Evolutionary conservation across 2,888 invertebrate species (phyloP).

Genomic region (Cerceris ruficornis): DNA sequence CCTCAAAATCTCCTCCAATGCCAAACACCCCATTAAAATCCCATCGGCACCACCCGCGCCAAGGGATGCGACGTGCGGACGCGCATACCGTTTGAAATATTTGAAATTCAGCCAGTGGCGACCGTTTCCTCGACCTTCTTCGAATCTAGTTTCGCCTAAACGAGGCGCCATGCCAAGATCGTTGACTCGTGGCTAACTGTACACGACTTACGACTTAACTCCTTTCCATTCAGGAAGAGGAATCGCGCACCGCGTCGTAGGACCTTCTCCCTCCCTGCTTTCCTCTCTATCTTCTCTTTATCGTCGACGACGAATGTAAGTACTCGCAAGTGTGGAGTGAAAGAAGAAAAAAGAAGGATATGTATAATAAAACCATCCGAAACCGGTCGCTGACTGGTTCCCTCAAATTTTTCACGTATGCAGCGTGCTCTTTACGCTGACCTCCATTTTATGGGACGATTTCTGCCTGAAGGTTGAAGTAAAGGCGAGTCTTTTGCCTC

Average conservation of each 20-base stretch:
- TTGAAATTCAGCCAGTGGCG: constrained; percentile 58
- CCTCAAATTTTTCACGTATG: constrained; percentile 52
- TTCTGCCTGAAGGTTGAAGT: constrained; percentile 28
- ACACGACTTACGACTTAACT: constrained; percentile 55
- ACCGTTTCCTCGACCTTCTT: constrained; percentile 65
- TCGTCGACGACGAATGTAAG: not conserved
- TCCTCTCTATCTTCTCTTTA: not conserved
- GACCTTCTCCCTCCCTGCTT: constrained; percentile 13
- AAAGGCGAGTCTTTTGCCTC: not conserved
- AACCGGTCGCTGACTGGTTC: constrained; percentile 61
- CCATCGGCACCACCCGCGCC: not conserved
- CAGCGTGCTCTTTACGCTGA: constrained; percentile 35
- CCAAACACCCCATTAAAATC: not conserved
- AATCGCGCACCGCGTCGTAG: constrained; percentile 22
- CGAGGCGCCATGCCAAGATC: constrained; percentile 71
- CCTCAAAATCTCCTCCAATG: too few species aligned
- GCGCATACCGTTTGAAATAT: constrained; percentile 54
- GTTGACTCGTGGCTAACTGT: constrained; percentile 76
- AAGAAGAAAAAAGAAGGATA: constrained; percentile 2
- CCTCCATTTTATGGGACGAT: constrained; percentile 55
- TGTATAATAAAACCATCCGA: constrained; percentile 36
- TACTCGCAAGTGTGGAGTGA: not conserved
- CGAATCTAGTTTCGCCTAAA: constrained; percentile 74
- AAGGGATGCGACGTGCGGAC: constrained; percentile 12
- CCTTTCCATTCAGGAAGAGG: constrained; percentile 66